Percentiles rank a stretch among this genome's conserved stretches.
These are phyloP conservation scores for Corythaixoides concolor DNA, from an alignment of 2,113 vertebrate genomes.

Conservation along the genomic window DNA sequence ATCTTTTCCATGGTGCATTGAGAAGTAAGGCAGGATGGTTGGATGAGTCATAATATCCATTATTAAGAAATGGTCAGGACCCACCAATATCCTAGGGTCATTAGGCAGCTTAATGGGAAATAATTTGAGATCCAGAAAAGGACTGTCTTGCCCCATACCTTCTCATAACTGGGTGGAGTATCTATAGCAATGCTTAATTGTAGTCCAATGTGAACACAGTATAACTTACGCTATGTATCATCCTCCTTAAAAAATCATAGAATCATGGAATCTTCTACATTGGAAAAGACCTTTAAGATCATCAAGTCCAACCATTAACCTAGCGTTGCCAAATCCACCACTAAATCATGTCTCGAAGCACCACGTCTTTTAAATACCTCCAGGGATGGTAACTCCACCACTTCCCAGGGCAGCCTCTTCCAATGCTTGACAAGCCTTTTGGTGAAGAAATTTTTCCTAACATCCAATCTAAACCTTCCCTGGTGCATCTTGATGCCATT, in stretches of 20 bases:
- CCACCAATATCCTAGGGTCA: constrained; percentile 8
- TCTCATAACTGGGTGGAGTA: neutral
- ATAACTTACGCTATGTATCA: neutral
- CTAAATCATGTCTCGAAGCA: no score
- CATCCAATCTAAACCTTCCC: no score
- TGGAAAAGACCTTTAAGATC: no score
- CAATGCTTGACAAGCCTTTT: no score
- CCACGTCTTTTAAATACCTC: no score
- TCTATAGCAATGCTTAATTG: neutral
- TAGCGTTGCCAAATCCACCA: no score
- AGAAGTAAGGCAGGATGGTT: neutral
- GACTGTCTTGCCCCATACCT: neutral
- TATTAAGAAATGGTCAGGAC: constrained; percentile 28
- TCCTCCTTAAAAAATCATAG: neutral
- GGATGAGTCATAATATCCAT: constrained; percentile 18
- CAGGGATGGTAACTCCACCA: no score
- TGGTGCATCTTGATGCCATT: no score
- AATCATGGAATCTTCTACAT: no score
- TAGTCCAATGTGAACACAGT: neutral
- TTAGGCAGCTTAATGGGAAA: constrained; percentile 46
- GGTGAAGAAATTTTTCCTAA: no score
- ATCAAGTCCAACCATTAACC: no score
- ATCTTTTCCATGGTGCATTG: constrained; percentile 25
- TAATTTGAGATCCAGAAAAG: constrained; percentile 19
- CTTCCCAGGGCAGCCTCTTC: no score